Evolutionary conservation across 2,888 invertebrate genomes (phyloP).

Genomic region (Drosophila emarginata): DNA sequence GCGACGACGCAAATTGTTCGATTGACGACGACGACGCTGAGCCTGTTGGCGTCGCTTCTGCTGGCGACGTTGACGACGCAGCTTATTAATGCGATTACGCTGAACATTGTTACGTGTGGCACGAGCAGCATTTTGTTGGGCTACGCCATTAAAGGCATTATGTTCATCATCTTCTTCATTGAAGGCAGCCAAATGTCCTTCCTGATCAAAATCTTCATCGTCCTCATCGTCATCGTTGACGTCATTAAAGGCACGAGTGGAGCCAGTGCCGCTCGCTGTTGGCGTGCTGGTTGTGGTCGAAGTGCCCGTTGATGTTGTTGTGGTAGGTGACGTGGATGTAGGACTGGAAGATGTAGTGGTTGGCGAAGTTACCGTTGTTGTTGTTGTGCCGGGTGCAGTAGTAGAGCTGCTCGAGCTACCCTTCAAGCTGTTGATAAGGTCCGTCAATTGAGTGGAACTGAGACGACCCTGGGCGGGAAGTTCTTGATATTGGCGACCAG

Average conservation of each 20-base stretch:
- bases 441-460: slow-evolving; percentile 45
- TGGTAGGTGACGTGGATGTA: neutral
- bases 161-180: slow-evolving; percentile 34
- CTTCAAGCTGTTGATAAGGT: slow-evolving; percentile 44
- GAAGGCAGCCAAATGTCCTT: slow-evolving; percentile 12
- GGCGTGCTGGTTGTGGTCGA: neutral
- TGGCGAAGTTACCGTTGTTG: neutral
- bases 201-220: slow-evolving; percentile 21
- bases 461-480: slow-evolving; percentile 56
- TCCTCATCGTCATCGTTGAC: slow-evolving; percentile 26
- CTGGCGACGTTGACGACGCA: slow-evolving; percentile 41
- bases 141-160: slow-evolving; percentile 2
- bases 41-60: slow-evolving; percentile 37
- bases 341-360: slow-evolving; percentile 11
- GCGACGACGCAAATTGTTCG: slow-evolving; percentile 2
- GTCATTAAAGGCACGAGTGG: slow-evolving; percentile 13
- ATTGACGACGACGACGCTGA: slow-evolving; percentile 22
- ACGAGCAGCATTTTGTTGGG: neutral
- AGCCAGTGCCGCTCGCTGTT: neutral
- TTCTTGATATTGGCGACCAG: slow-evolving; percentile 40
- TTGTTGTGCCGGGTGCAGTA: slow-evolving; percentile 9
- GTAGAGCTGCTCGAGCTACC: slow-evolving; percentile 22
- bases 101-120: slow-evolving; percentile 14
- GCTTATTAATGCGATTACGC: slow-evolving; percentile 34
- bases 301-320: neutral